Conservation (phyloP, 2,797 vertebrate genomes). For the Thalassophryne amazonica region DNA sequence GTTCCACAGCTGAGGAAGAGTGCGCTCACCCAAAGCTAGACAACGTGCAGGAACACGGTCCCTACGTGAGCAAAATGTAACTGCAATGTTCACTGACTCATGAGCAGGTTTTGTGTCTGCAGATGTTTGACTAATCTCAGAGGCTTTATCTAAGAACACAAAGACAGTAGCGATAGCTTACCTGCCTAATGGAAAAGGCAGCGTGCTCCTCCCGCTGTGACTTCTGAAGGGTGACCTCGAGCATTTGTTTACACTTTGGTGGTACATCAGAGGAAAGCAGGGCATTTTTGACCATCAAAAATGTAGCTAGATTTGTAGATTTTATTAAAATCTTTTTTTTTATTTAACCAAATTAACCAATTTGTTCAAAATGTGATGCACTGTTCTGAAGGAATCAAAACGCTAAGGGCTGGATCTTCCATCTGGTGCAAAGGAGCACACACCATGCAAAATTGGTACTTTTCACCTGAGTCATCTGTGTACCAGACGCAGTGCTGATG, state of each 20-base stretch:
- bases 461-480: too few relatives aligned
- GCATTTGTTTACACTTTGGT: constrained; percentile 66
- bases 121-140: constrained; percentile 41
- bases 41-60: constrained; percentile 45
- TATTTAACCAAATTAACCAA: too few relatives aligned
- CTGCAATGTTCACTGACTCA: constrained; percentile 51
- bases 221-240: constrained; percentile 68
- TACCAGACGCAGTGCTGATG: too few relatives aligned
- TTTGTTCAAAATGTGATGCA: too few relatives aligned
- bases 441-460: too few relatives aligned
- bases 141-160: constrained; percentile 26
- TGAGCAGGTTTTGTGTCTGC: constrained; percentile 49
- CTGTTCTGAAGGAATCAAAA: too few relatives aligned
- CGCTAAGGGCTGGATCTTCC: too few relatives aligned
- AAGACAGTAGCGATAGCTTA: constrained; percentile 23
- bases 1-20: constrained; percentile 61
- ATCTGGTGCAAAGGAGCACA: too few relatives aligned
- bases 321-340: too few relatives aligned
- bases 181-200: constrained; percentile 2
- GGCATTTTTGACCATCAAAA: constrained; percentile 55
- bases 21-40: constrained; percentile 49
- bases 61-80: constrained; percentile 48
- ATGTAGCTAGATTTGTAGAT: too few relatives aligned
- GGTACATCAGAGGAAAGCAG: constrained; percentile 57
- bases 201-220: constrained; percentile 3